Base-by-base conservation (phyloP, 2,113 vertebrate species). In the Nerophis lumbriciformis region DNA sequence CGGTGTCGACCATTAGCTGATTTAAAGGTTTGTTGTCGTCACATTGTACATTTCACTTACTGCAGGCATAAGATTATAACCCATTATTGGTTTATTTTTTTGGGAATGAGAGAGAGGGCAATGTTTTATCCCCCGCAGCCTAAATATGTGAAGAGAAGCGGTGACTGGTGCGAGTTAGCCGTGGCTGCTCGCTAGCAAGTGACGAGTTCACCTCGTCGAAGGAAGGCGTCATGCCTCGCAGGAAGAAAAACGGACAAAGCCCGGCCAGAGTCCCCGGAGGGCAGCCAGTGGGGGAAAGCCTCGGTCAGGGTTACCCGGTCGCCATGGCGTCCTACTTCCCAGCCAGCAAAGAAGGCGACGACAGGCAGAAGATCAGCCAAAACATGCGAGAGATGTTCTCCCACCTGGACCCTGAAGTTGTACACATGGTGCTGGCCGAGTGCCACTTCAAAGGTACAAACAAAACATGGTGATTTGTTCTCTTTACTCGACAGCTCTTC, bases 341-440 rank as follows among this genome's bases (percentile, higher is more conserved):
- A 7, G 14, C 53, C 35, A 66, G 56, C 8, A 16, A 38, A 37
- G 9, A 4, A 48, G 36, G 8, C 59, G 58, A 73, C 1, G 73
- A 5, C 68, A 92, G 90, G 68, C 91, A 96, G 68, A 80, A 89
- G 15, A 90, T 96, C 71, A 78, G 94, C 67, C 88, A 77, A 71
- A 89, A 66, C 70, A 91, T 97, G 92, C 92, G 91, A 78, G 95
- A 98, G 80, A 95, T 98, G 91, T 99, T 99, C 83, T 93, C 94
- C 45, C 91, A 94, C 59, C 81, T 99, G 83, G 97, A 99, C 77
- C 92, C 93, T 1, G 92, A 93, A 66, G 94, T 99, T 56, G 86
- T 99, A 47, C 92, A 95, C 87, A 94, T 99, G 83, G 92, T 98
- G 81, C 92, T 99, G 48, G 93, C 93, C 70, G 96, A 99, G 85